Conservation (phyloP, 2,113 vertebrate species). For the Prietella phreatophila region DNA sequence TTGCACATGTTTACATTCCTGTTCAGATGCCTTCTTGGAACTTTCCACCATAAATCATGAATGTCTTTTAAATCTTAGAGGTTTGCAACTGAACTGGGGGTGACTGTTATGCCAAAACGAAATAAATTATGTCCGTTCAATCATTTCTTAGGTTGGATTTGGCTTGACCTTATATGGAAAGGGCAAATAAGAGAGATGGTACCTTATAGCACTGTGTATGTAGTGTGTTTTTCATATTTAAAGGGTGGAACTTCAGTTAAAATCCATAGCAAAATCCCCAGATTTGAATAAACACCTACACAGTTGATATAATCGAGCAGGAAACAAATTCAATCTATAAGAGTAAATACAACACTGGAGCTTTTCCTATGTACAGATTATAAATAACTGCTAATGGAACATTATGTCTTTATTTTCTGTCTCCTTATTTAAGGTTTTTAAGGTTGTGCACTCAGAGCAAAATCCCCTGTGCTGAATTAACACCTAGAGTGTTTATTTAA, state of each 20-base stretch:
- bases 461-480: too few species aligned
- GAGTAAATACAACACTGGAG: neutral
- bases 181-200: neutral
- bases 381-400: constrained; percentile 6
- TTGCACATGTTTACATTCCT: constrained; percentile 50
- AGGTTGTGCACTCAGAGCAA: neutral
- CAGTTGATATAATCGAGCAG: neutral
- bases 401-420: neutral
- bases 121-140: constrained; percentile 16
- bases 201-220: neutral
- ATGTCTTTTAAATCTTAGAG: constrained; percentile 31
- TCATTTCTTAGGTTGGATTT: constrained; percentile 16
- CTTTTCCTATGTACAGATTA: constrained; percentile 3
- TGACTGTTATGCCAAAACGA: constrained; percentile 35
- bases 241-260: neutral
- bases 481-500: too few species aligned
- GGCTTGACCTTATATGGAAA: neutral
- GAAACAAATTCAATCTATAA: neutral
- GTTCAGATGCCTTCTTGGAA: constrained; percentile 35
- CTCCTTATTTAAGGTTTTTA: neutral
- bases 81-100: constrained; percentile 19
- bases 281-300: neutral
- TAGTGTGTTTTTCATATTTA: neutral
- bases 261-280: neutral
- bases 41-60: constrained; percentile 31